Evolutionary conservation across 2,797 vertebrate genomes (phyloP), one percentile per base, ranked within the genome.

Genomic region (Serranus cabrilla): DNA sequence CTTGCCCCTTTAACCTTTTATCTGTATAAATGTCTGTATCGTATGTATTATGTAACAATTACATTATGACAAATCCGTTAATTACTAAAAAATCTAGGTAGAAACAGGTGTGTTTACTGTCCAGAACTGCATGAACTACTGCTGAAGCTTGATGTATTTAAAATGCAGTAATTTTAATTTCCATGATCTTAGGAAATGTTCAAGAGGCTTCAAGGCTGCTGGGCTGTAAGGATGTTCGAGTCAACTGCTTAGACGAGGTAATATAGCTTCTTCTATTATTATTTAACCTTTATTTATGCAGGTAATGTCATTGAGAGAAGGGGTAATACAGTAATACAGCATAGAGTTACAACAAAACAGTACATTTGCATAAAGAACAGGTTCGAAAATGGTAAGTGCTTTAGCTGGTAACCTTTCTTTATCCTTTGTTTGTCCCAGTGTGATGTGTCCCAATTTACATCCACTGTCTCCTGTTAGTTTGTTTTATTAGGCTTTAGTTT

Each of bases 171-270:
- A 52, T n/a, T 10, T 1, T 1, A 27, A 3, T 27, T 27, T 27
- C 6, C 27, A 23, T 77, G 16, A 5, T 78, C 77, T n/a, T 81
- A 99, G 98, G 97, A 81, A 97, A 97, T 55, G 94, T 95, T 0
- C 97, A 97, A 70, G 98, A 99, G 85, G 97, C 96, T 2, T 97
- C 96, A 39, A 94, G 96, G 77, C 91, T 99, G 8, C 89, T 99
- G 78, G 98, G 97, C n/a, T 98, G 94, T 86, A 99, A 96, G 92
- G 97, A 97, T 93, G 97, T 99, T 58, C 91, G 94, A 61, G 97
- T 99, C 69, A 99, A 99, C 95, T 98, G 97, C 92, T 91, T 99
- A 94, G 98, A 99, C 93, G 97, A 99, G 97, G 98, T 99, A 95
- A 91, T 20, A 17, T 1, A 65, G 13, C 47, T 34, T 34, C 5